Conservation (phyloP, 2,797 vertebrate genomes). For the Esox lucius region DNA sequence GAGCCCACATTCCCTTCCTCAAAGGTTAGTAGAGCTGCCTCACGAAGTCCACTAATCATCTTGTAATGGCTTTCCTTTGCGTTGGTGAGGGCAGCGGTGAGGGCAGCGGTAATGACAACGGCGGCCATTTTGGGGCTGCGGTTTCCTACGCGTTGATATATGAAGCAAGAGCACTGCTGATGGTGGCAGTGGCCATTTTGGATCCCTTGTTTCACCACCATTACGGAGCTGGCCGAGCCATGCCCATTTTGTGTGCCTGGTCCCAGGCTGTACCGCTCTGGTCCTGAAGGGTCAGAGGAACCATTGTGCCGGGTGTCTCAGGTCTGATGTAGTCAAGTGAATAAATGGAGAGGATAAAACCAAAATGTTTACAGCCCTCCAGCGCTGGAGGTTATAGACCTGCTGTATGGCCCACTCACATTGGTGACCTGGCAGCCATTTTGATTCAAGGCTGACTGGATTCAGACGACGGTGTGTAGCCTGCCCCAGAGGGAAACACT, state of each 20-base stretch:
- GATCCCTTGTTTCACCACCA: background rate
- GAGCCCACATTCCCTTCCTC: conserved; percentile 60
- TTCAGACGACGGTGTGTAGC: background rate
- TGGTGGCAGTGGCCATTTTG: background rate
- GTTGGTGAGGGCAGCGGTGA: conserved; percentile 54
- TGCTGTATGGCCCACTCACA: too few relatives aligned
- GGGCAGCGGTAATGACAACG: background rate
- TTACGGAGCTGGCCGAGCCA: background rate
- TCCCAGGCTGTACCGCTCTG: background rate
- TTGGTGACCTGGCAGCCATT: too few relatives aligned
- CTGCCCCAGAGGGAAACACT: background rate
- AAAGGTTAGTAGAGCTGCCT: conserved; percentile 74
- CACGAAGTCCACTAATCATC: conserved; percentile 69
- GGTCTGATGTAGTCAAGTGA: too few relatives aligned
- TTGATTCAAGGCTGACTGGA: too few relatives aligned
- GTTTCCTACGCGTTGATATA: background rate
- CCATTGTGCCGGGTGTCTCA: too few relatives aligned
- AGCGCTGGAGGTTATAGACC: too few relatives aligned
- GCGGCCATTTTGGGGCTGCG: background rate
- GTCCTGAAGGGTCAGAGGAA: too few relatives aligned
- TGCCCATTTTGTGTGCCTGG: background rate
- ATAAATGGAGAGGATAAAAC: too few relatives aligned
- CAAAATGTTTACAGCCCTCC: too few relatives aligned
- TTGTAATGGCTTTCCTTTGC: conserved; percentile 66
- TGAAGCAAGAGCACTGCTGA: background rate